Conservation (phyloP, 1,140 invertebrate species). For the Drosophila gunungcola region DNA sequence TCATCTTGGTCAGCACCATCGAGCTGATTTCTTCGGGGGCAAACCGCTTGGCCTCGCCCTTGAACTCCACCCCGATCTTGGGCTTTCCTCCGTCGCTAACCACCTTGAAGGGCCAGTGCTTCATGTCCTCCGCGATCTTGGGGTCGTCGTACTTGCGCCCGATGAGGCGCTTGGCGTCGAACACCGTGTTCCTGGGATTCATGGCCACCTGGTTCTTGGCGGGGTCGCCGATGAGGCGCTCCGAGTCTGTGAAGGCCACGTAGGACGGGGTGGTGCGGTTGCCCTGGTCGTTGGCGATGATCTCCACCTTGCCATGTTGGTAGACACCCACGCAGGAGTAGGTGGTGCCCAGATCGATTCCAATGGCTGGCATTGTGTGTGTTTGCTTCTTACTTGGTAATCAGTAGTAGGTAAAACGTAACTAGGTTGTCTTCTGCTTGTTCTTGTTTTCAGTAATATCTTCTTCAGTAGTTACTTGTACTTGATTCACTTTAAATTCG, state of each 20-base stretch:
- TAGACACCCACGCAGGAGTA: conserved; percentile 93
- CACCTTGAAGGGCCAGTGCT: conserved; percentile 91
- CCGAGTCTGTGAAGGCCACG: conserved; percentile 98
- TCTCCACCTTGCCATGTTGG: conserved; percentile 94
- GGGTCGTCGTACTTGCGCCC: conserved; percentile 89
- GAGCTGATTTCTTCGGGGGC: conserved; percentile 91
- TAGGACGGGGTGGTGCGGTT: conserved; percentile 98
- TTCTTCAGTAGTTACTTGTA: conserved; percentile 9
- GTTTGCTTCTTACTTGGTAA: conserved; percentile 10
- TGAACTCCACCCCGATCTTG: conserved; percentile 90
- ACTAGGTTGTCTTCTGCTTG: neutral
- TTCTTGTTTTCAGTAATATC: conserved; percentile 11
- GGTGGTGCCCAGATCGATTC: conserved; percentile 91
- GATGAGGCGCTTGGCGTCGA: conserved; percentile 87
- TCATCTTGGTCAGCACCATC: conserved; percentile 92
- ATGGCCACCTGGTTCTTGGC: conserved; percentile 89
- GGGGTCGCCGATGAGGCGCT: conserved; percentile 97
- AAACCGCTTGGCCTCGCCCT: conserved; percentile 90
- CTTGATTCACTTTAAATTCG: conserved; percentile 9
- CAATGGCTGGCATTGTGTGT: conserved; percentile 87
- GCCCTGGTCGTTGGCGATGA: conserved; percentile 97
- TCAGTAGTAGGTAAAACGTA: neutral
- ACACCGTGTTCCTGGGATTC: conserved; percentile 82
- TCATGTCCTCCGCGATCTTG: conserved; percentile 91
- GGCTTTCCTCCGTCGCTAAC: conserved; percentile 88